Evolutionary conservation across 2,113 vertebrate species (phyloP), one percentile per base, ranked within the genome.

Genomic region (Euleptes europaea): DNA sequence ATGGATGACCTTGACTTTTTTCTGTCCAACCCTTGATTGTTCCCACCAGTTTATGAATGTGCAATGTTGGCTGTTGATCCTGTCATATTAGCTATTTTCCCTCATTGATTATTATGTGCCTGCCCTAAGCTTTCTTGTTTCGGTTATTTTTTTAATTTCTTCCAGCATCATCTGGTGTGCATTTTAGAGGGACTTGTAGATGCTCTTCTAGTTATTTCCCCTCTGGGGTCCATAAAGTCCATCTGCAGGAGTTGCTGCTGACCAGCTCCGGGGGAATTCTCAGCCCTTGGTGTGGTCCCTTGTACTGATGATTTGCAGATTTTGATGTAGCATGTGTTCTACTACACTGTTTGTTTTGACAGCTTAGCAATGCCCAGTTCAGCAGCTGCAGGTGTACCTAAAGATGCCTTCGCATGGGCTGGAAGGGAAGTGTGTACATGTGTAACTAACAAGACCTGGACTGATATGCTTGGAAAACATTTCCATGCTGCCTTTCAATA

Each of bases 241-340:
- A 90, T 91, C 92, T 94, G 93, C 86, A 78, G 49, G 80, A 89
- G 86, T 80, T 89, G 85, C 86, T 78, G 82, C 88, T 0, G 44
- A 71, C 83, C 86, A n/a, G 88, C 73, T 65, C 0, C 1, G 65
- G 90, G 84, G 89, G 82, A 7, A 80, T 77, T 73, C 82, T 75
- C 88, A 83, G 83, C 19, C 74, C 65, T 90, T 77, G 87, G 67
- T 66, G 9, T 44, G 49, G 82, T 86, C 82, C 86, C 2, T 2
- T 80, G 9, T 42, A 49, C 35, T 0, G 3, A 5, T 1, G 71
- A 70, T 13, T 79, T 15, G 47, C 1, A 67, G 80, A 3, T 82
- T 67, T 80, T 80, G 71, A 57, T 40, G 87, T 77, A 69, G 79
- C 3, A 0, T 54, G 72, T 0, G 17, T 73, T 77, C n/a, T 4